Evolutionary conservation across 2,113 vertebrate genomes (phyloP), one percentile per base, ranked within the genome.

Genomic region (Coryphaenoides rupestris): DNA sequence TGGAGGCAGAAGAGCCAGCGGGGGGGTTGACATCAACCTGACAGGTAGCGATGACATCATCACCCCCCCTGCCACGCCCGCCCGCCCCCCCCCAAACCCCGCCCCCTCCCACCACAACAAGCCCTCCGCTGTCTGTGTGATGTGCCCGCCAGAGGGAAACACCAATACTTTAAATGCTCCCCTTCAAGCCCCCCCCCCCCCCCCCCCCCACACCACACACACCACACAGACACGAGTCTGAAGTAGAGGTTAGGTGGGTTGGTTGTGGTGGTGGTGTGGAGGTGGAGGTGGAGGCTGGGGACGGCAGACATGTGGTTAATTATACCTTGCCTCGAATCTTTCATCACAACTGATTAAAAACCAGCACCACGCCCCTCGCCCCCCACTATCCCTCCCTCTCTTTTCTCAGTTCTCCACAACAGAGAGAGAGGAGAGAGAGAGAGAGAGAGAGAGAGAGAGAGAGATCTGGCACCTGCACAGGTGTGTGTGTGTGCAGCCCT

Each of bases 271-370:
- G n/a, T n/a, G n/a, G n/a, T n/a, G n/a, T n/a, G n/a, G n/a, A n/a
- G 33, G 33, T 10, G 12, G 33, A 6, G 33, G 33, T 10, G 12
- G 10, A 7, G 33, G 65, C 64, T 13, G 47, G 50, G 19, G 56
- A 61, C 60, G 47, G 59, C 63, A 60, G 50, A 57, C 58, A 63
- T 0, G 24, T 68, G 66, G 19, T 62, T 86, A 85, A 89, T 88
- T 88, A 87, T 71, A 80, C 24, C 62, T 40, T 19, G 63, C 66
- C 62, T 45, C 26, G 40, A 12, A 73, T 73, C 73, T 87, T 86
- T 90, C 84, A 88, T 89, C 73, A 14, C n/a, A n/a, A 62, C 49
- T 82, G 74, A 90, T 88, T 81, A 80, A 77, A 88, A 85, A 84
- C 77, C 75, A 77, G 74, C 5, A 21, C 49, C 69, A 66, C 2